Percentiles rank a stretch among this genome's conserved stretches.
phyloP scores from a whole-genome alignment of 2,888 invertebrate genomes.

The Stenurella melanura region DNA sequence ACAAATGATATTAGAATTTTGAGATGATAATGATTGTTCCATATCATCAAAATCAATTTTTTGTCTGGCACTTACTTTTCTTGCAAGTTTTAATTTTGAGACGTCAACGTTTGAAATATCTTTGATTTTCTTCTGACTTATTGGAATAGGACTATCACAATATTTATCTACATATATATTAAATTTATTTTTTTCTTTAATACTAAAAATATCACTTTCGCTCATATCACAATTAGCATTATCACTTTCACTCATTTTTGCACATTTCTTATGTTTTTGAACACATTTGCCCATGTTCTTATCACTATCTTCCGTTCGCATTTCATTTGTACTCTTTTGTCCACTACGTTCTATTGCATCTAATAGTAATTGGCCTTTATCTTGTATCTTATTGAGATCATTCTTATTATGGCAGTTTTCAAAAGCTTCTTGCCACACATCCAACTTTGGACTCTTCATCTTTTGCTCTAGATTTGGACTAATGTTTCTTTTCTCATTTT shows the following conservation, averaged over 20 bases:
- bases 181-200: conserved; percentile 69
- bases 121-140: conserved; percentile 54
- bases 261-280: conserved; percentile 46
- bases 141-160: conserved; percentile 71
- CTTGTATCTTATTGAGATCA: conserved; percentile 67
- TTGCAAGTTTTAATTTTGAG: conserved; percentile 45
- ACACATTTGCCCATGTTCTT: conserved; percentile 52
- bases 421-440: conserved; percentile 43
- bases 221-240: conserved; percentile 68
- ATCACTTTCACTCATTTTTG: conserved; percentile 67
- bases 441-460: conserved; percentile 49
- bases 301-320: conserved; percentile 37
- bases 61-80: conserved; percentile 62
- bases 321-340: conserved; percentile 58
- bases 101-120: conserved; percentile 58
- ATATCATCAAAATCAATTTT: conserved; percentile 68
- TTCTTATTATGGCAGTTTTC: conserved; percentile 58
- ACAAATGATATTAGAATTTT: conserved; percentile 3
- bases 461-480: conserved; percentile 46
- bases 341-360: conserved; percentile 71
- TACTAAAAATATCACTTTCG: conserved; percentile 72
- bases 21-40: conserved; percentile 36
- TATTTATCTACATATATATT: conserved; percentile 69
- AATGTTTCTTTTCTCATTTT: conserved; percentile 45
- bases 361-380: conserved; percentile 69